phyloP scores from a whole-genome alignment of 1,140 invertebrate genomes.

The Dufourea novaeangliae region DNA sequence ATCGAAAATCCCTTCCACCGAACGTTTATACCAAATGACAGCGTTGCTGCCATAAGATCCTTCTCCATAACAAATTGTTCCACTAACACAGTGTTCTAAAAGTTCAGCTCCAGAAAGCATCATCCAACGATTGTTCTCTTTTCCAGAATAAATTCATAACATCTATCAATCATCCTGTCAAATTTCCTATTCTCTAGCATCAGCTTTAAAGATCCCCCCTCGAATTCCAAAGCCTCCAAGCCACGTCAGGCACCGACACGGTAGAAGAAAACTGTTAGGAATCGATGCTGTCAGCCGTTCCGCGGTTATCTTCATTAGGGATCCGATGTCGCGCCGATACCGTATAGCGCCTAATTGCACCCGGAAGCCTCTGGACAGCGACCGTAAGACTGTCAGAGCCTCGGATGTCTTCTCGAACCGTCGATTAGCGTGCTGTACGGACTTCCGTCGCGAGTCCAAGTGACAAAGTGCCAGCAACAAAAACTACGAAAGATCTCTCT shows the following conservation, averaged over 20 bases:
- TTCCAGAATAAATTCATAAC: background rate
- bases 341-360: background rate
- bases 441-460: background rate
- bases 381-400: background rate
- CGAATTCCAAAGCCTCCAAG: too few relatives aligned
- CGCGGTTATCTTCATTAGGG: background rate
- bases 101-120: slow-evolving; percentile 1
- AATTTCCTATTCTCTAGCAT: background rate
- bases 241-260: too few relatives aligned
- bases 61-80: background rate
- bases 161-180: background rate
- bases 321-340: background rate
- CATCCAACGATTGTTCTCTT: background rate
- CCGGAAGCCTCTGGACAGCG: background rate
- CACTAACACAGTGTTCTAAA: slow-evolving; percentile 3
- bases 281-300: background rate
- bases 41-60: too few relatives aligned
- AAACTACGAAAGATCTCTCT: slow-evolving; percentile 48
- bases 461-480: slow-evolving; percentile 31
- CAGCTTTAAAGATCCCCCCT: background rate
- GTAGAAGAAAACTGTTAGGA: background rate
- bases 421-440: background rate
- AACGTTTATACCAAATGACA: too few relatives aligned
- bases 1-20: too few relatives aligned
- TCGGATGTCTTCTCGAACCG: background rate